A percentile compares a stretch with the other conserved stretches of the same genome.
Conservation (phyloP, 2,113 vertebrate genomes). For the Empidonax traillii region DNA sequence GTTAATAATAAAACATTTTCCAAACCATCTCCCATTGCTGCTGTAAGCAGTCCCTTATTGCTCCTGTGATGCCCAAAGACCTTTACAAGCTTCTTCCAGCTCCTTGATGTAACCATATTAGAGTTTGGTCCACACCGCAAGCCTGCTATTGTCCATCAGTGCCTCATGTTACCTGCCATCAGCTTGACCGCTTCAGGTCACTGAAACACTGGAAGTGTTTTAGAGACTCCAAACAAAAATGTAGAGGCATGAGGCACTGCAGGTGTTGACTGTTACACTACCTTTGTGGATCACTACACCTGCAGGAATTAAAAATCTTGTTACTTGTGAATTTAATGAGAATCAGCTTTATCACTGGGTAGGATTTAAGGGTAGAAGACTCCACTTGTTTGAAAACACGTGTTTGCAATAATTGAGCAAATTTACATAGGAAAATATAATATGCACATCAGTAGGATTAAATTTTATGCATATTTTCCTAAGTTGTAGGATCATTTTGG, state of each 20-base stretch:
- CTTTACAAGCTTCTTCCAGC: background rate
- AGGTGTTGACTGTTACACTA: background rate
- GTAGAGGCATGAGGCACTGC: background rate
- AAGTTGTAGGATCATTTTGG: background rate
- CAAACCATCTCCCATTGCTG: background rate
- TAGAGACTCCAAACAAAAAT: background rate
- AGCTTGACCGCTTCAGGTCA: background rate
- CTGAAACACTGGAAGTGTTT: background rate
- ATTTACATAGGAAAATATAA: background rate
- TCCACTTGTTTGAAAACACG: background rate
- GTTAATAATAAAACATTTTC: slow-evolving; percentile 19
- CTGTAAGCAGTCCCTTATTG: background rate
- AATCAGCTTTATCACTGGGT: background rate
- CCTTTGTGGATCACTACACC: background rate
- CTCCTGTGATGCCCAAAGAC: background rate
- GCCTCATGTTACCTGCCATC: background rate
- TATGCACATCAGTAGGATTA: background rate
- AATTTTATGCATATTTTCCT: background rate
- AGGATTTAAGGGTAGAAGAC: background rate
- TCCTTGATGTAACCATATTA: background rate
- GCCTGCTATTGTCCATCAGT: background rate
- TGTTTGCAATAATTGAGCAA: background rate
- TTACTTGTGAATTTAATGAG: background rate
- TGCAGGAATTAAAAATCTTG: background rate
- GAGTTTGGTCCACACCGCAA: fast-evolving